Evolutionary conservation across 2,888 invertebrate species (phyloP), one percentile per base, ranked within the genome.

Genomic region (Poecilus cupreus): DNA sequence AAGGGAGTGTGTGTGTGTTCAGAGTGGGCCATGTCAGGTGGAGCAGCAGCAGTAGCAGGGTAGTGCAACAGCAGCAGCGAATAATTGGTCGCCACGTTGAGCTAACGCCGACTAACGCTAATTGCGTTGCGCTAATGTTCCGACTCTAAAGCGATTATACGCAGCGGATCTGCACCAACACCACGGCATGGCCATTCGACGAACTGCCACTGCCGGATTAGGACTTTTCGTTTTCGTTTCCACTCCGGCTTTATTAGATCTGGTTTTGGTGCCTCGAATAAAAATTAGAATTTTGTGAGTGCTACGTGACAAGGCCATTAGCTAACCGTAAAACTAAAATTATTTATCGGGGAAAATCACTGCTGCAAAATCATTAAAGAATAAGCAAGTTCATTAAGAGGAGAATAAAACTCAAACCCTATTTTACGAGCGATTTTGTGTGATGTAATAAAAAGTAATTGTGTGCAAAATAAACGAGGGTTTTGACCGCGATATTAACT

Each of bases 401-500:
- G n/a, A 26, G 51, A 18, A 49, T 51, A 78, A 81, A 81, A 74
- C 60, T 13, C 22, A 75, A 81, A 75, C 43, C 74, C 13, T 32
- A 64, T 22, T 80, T 81, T 81, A 81, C 81, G 75, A 64, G 37
- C 75, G 81, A 75, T 81, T 81, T 75, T 49, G 81, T 75, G 79
- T 68, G 70, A 46, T 13, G 43, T 46, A 57, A 43, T 81, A 81
- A 81, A 81, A 81, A 75, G 75, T 81, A 81, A 81, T 81, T 81
- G 81, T 81, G 74, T 81, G 81, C 74, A 75, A 81, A 81, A 81
- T 81, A 75, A 81, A 60, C 81, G 81, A 74, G 26, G 79, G 49
- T 51, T 79, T 64, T 79, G 4, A 32, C 70, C 68, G 79, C 60
- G 74, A 75, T 81, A 81, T 81, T 74, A 75, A 75, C 60, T 81